A percentile compares a stretch with the other conserved stretches of the same genome.
Evolutionary conservation across 2,797 vertebrate species (phyloP).

Genomic region (Vespertilio murinus): DNA sequence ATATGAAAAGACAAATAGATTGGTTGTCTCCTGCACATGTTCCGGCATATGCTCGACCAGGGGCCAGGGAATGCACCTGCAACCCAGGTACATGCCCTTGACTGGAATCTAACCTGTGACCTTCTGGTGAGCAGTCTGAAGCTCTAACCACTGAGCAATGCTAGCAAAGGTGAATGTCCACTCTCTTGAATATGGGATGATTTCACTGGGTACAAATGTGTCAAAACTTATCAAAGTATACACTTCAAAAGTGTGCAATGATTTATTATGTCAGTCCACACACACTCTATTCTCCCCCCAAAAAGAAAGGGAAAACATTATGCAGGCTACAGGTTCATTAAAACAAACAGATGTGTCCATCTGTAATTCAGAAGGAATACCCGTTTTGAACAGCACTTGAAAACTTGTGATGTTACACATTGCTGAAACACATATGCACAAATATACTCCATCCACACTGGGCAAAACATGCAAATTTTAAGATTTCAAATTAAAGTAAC

Average conservation of each 20-base stretch:
- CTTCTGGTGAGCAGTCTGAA: background rate
- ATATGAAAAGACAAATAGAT: background rate
- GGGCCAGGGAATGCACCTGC: background rate
- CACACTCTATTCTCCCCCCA: no score
- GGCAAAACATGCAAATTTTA: background rate
- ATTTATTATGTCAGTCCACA: background rate
- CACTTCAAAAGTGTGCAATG: background rate
- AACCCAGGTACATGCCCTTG: background rate
- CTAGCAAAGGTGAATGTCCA: background rate
- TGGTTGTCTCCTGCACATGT: background rate
- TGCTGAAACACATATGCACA: background rate
- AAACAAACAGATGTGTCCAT: background rate
- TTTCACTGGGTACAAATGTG: background rate
- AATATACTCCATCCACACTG: background rate
- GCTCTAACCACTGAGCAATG: background rate
- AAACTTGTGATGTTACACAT: background rate
- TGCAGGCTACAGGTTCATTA: background rate
- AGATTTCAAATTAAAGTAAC: background rate
- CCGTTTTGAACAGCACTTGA: background rate
- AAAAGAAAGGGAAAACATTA: background rate
- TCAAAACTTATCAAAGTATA: background rate
- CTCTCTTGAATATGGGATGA: background rate
- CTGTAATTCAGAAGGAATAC: background rate
- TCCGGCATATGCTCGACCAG: no score
- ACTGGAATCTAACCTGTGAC: background rate